phyloP scores from a whole-genome alignment of 2,888 invertebrate genomes.

The Hirtodrosophila histrioides region DNA sequence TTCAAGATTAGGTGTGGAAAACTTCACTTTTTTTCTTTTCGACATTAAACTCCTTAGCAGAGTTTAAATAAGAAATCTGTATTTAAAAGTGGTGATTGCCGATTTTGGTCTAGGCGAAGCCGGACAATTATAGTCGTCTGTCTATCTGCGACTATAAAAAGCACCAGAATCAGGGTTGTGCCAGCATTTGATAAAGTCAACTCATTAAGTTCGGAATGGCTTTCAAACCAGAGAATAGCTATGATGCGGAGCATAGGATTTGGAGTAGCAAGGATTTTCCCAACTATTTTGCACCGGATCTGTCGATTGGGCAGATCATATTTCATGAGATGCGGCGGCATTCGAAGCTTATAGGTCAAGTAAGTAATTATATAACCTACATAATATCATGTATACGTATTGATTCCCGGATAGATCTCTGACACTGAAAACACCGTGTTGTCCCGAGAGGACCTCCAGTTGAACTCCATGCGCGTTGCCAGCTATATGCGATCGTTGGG shows the following conservation, averaged over 20 bases:
- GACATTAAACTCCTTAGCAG: no score
- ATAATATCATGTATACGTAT: no score
- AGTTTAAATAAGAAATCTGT: no score
- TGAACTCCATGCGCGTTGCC: constrained; percentile 65
- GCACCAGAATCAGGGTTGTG: not conserved
- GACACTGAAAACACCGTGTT: constrained; percentile 55
- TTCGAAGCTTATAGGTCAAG: constrained; percentile 57
- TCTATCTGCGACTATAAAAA: constrained; percentile 37
- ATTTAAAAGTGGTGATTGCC: no score
- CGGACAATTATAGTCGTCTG: no score
- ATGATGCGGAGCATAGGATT: constrained; percentile 50
- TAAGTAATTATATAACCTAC: no score
- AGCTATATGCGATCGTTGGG: constrained; percentile 55
- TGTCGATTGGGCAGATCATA: constrained; percentile 66
- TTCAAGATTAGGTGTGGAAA: no score
- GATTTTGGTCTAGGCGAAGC: no score
- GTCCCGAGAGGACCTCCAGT: constrained; percentile 51
- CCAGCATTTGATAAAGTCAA: constrained; percentile 8
- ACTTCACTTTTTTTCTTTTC: no score
- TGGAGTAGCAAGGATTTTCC: constrained; percentile 49
- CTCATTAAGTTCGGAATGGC: constrained; percentile 33
- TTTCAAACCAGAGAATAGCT: constrained; percentile 33
- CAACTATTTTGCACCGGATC: constrained; percentile 48
- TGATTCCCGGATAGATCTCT: constrained; percentile 53
- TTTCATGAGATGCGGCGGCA: constrained; percentile 57